Base-by-base conservation (phyloP, 2,888 invertebrate genomes). In the Phoenoteleia sp. region DNA sequence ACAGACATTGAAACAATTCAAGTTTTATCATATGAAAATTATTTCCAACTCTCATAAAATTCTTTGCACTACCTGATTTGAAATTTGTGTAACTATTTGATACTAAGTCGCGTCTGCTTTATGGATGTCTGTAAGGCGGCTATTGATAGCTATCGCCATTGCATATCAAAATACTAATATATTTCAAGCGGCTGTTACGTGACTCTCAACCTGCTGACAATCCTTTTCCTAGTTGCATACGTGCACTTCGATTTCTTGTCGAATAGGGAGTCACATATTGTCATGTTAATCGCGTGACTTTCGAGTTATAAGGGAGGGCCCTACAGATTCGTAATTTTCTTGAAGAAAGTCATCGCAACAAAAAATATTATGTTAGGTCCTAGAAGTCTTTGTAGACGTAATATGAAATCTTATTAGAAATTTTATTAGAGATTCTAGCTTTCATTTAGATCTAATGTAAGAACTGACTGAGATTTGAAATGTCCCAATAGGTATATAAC, bases 81-180 rank as follows among this genome's bases (percentile, higher is more conserved):
- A 49, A 88, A 89, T 72, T 87, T 90, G 60, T 75, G 88, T 87
- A 86, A 87, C 76, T 87, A 88, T 89, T 90, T 88, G 89, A 90
- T 89, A 84, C 85, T 87, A 85, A 88, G 79, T 88, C 79, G 80
- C 69, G 72, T 58, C 89, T 88, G 88, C 87, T 90, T 89, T 88
- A 89, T 88, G 89, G 84, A 75, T 82, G 81, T 83, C 81, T 71
- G 80, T 87, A 86, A 90, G 86, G 83, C 85, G 79, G 86, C 87
- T 90, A 90, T 90, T 87, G 88, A 89, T 90, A 88, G 85, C 79
- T 85, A 88, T 85, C 87, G 47, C 58, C 9, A 49, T 21, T 13
- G 27, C 17, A 23, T 49, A 13, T 67, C 62, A 60, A 83, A 72
- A 83, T 79, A 83, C 64, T 79, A 72, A 79, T 77, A 60, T 56